Evolutionary conservation across 1,140 invertebrate genomes (phyloP).

Genomic region (Drosophila nannoptera): DNA sequence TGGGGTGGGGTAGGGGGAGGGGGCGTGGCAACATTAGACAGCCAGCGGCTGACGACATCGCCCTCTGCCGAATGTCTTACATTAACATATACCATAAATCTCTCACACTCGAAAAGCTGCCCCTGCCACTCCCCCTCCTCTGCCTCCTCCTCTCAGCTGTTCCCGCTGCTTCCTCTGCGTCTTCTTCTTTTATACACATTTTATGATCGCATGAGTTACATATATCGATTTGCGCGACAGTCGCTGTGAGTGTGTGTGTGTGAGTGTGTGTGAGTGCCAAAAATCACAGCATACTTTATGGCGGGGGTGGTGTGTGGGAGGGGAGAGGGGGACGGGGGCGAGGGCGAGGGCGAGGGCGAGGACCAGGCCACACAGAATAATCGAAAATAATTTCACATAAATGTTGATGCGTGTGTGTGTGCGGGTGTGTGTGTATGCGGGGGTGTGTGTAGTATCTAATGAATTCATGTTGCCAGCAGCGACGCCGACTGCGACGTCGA

Average conservation of each 20-base stretch:
- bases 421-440: slow-evolving; percentile 15
- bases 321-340: too few relatives aligned
- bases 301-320: too few relatives aligned
- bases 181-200: slow-evolving; percentile 37
- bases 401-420: slow-evolving; percentile 16
- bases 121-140: neutral
- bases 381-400: slow-evolving; percentile 51
- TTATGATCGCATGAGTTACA: slow-evolving; percentile 40
- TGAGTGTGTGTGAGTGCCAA: slow-evolving; percentile 25
- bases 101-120: slow-evolving; percentile 9
- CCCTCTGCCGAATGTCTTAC: slow-evolving; percentile 1
- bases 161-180: neutral
- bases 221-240: slow-evolving; percentile 33
- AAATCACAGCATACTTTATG: slow-evolving; percentile 39
- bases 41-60: neutral
- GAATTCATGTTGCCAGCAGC: slow-evolving; percentile 38
- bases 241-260: slow-evolving; percentile 22
- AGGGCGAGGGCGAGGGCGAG: too few relatives aligned
- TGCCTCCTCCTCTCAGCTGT: neutral
- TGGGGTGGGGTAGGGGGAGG: neutral
- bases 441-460: slow-evolving; percentile 26
- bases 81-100: slow-evolving; percentile 47
- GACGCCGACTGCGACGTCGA: slow-evolving; percentile 15
- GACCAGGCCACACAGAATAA: slow-evolving; percentile 16
- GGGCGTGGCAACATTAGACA: neutral